These are phyloP conservation scores for Ursus arctos DNA, from an alignment of 2,113 vertebrate species.

Conservation along the genomic window DNA sequence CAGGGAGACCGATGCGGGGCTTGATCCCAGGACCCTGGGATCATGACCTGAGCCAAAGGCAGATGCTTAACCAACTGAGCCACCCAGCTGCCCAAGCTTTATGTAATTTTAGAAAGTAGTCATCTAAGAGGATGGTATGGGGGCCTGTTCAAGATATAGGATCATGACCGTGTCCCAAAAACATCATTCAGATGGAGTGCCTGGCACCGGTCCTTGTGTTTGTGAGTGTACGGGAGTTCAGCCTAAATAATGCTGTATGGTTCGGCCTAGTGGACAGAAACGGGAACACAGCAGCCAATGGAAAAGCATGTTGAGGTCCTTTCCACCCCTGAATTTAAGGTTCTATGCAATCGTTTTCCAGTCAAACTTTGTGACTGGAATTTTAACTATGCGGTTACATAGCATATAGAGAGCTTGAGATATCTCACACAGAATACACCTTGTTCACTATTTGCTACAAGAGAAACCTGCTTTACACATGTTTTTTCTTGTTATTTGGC, in stretches of 20 bases:
- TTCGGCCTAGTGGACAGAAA: neutral
- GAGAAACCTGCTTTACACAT: neutral
- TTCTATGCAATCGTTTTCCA: neutral
- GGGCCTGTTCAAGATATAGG: neutral
- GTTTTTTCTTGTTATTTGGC: neutral
- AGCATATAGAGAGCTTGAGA: neutral
- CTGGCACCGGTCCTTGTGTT: accelerated
- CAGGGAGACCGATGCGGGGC: too few relatives aligned
- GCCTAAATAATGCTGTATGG: neutral
- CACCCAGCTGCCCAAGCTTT: neutral
- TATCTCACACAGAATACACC: neutral
- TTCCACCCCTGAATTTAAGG: neutral
- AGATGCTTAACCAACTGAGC: too few relatives aligned
- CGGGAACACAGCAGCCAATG: neutral
- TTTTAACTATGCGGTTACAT: neutral
- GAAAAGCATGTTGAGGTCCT: accelerated
- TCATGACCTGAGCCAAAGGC: too few relatives aligned
- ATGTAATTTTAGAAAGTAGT: neutral
- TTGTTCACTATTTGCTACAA: neutral
- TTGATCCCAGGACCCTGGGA: too few relatives aligned
- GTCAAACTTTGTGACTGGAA: neutral
- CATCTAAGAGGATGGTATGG: neutral
- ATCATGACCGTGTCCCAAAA: neutral
- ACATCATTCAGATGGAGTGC: neutral
- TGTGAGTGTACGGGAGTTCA: accelerated